Evolutionary conservation across 2,113 vertebrate genomes (phyloP).

Genomic region (Gasterosteus nipponicus): DNA sequence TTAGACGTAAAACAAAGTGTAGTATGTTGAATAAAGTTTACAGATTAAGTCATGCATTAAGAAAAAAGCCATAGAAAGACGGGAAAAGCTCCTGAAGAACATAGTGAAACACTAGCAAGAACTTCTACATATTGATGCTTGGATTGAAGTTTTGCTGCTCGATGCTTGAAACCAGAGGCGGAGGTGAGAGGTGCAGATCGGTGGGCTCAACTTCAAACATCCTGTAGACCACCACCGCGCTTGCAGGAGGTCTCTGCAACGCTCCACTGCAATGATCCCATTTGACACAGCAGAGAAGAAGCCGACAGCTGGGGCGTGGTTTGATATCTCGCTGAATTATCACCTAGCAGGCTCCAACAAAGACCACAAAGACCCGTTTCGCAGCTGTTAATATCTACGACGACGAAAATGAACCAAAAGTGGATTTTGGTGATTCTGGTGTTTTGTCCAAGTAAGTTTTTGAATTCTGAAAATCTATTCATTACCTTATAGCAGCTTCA

Average conservation of each 20-base stretch:
- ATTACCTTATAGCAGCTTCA: neutral
- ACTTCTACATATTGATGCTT: too few relatives aligned
- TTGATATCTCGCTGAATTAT: constrained; percentile 36
- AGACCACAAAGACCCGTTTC: constrained; percentile 20
- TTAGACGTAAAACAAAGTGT: too few relatives aligned
- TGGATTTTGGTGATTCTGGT: constrained; percentile 59
- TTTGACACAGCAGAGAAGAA: constrained; percentile 53
- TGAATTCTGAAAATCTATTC: neutral
- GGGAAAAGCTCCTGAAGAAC: too few relatives aligned
- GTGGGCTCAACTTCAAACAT: constrained; percentile 63
- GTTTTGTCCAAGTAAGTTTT: constrained; percentile 57
- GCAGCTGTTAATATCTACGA: constrained; percentile 3
- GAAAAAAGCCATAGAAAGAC: too few relatives aligned
- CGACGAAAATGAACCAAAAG: constrained; percentile 58
- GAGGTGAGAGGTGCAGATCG: constrained; percentile 31
- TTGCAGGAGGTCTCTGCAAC: constrained; percentile 72
- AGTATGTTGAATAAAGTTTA: too few relatives aligned
- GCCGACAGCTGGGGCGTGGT: constrained; percentile 62
- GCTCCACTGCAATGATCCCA: constrained; percentile 64
- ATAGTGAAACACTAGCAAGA: too few relatives aligned
- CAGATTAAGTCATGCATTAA: too few relatives aligned
- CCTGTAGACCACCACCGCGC: constrained; percentile 56
- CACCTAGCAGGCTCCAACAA: constrained; percentile 18
- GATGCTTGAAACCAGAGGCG: constrained; percentile 24
- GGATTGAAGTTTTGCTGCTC: constrained; percentile 15